These are phyloP conservation scores for Diaperis boleti DNA, from an alignment of 2,888 invertebrate species.

Conservation along the genomic window DNA sequence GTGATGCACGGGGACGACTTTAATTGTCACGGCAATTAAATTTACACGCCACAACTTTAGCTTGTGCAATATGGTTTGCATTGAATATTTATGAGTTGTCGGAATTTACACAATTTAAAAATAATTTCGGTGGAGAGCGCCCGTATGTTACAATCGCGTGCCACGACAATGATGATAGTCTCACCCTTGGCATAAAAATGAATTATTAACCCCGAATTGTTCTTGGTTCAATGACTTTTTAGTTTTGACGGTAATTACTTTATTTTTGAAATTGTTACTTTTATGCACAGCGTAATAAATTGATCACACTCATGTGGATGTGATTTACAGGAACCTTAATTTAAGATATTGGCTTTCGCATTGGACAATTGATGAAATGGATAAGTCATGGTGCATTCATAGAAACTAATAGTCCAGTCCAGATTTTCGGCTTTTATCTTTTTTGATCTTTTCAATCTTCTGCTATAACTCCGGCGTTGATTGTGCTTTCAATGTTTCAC, in stretches of 20 bases:
- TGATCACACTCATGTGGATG: too few species aligned
- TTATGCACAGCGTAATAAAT: too few species aligned
- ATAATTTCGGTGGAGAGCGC: slow-evolving; percentile 26
- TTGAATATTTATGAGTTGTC: slow-evolving; percentile 25
- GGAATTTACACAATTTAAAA: slow-evolving; percentile 32
- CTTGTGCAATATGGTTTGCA: slow-evolving; percentile 55
- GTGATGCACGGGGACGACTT: slow-evolving; percentile 41
- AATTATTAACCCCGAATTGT: slow-evolving; percentile 22
- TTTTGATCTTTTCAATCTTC: too few species aligned
- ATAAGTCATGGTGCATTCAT: too few species aligned
- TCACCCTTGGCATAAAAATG: slow-evolving; percentile 27
- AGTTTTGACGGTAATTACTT: background rate
- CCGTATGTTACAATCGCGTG: slow-evolving; percentile 15
- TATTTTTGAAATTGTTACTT: too few species aligned
- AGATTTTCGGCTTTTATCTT: too few species aligned
- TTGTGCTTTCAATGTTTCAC: too few species aligned
- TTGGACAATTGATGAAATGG: too few species aligned
- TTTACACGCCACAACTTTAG: slow-evolving; percentile 47
- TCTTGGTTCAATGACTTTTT: slow-evolving; percentile 9
- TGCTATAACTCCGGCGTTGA: too few species aligned
- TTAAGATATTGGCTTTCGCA: too few species aligned
- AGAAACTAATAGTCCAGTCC: too few species aligned
- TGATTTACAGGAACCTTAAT: too few species aligned
- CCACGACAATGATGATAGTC: slow-evolving; percentile 6
- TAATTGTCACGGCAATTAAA: slow-evolving; percentile 51